Evolutionary conservation across 2,113 vertebrate species (phyloP).

Genomic region (Macaca mulatta): DNA sequence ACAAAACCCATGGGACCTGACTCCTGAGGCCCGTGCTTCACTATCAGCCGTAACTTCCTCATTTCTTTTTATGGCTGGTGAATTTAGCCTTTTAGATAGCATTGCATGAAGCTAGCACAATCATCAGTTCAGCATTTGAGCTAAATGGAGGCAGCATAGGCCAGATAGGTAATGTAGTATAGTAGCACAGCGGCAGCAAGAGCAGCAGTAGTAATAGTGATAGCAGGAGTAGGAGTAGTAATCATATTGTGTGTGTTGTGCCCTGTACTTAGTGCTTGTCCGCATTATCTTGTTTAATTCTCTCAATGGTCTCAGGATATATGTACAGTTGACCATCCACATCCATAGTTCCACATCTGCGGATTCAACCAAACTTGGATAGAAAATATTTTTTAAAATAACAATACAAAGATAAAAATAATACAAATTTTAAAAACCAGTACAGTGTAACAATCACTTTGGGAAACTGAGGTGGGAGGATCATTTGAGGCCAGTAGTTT

Average conservation of each 20-base stretch:
- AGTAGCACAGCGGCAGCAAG: neutral
- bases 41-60: slow-evolving; percentile 49
- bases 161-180: neutral
- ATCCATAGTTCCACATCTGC: neutral
- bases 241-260: neutral
- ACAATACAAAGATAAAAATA: neutral
- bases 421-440: neutral
- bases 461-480: too few relatives aligned
- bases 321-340: neutral
- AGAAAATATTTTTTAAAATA: neutral
- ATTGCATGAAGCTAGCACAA: neutral
- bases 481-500: too few relatives aligned
- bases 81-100: slow-evolving; percentile 29
- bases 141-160: neutral
- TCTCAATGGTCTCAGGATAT: neutral
- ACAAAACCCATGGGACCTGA: slow-evolving; percentile 53
- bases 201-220: neutral
- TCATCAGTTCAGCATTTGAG: neutral
- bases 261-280: neutral
- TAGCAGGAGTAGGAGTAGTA: neutral
- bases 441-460: neutral
- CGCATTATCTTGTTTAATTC: slow-evolving; percentile 36
- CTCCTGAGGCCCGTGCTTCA: slow-evolving; percentile 14
- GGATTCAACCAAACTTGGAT: neutral
- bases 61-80: slow-evolving; percentile 48